Base-by-base conservation (phyloP, 2,888 invertebrate genomes). In the Leucophenga maculata region DNA sequence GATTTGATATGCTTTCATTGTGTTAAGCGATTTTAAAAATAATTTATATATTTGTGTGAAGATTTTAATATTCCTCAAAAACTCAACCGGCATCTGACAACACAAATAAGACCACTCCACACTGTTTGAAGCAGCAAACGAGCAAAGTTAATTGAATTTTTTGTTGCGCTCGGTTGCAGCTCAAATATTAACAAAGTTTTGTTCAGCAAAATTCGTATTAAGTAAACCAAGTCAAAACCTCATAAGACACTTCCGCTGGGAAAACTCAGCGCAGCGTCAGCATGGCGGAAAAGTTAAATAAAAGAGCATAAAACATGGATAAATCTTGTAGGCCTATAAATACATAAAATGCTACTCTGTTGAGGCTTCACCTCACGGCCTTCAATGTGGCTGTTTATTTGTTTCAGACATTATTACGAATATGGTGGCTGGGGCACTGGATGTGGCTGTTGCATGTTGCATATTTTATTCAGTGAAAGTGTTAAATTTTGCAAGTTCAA, bases 401-500 rank as follows among this genome's bases (percentile, higher is more conserved):
- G 11, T 9, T 20, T 22, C 22, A 22, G 13, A 9, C 55, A 11
- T 39, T 8, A 39, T 39, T 39, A 39, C 8, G 4, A 39, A 39
- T 39, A 9, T 39, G 11, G 9, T 1, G 11, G 39, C 39, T 8
- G 11, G 8, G 39, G 4, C 26, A 3, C 26, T 3, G 39, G 11
- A 39, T 39, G 39, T 39, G 8, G 39, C 1, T 8, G 39, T 39
- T 39, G 39, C 54, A 18, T 16, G 18, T 59, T n/a, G 32, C 39
- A 32, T 18, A 14, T 16, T 50, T 57, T 14, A n/a, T 57, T 46
- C 13, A 48, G 62, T 20, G 62, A 64, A 64, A 64, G 62, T 26
- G 31, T 26, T 26, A 57, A 57, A 57, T 32, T 59, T 59, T n/a
- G 59, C 59, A 59, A 59, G 59, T 59, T 59, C 59, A 59, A 59